Base-by-base conservation (phyloP, 2,797 vertebrate genomes). In the Hippopotamyrus pictus region DNA sequence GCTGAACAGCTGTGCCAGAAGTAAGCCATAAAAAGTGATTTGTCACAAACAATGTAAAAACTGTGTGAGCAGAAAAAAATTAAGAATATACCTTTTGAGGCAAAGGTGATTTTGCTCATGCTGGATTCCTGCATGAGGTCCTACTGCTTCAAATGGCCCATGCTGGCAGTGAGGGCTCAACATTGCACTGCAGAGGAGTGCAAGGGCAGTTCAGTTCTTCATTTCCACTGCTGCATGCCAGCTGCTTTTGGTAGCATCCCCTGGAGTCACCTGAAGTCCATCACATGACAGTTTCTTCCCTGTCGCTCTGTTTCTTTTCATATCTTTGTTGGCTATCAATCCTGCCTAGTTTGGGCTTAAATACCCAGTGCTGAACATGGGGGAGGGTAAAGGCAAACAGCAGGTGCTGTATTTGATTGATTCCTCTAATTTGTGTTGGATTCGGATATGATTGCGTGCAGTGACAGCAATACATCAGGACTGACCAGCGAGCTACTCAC, bases 351-450 rank as follows among this genome's bases (percentile, higher is more conserved):
- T 82, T 69, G 76, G 53, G 89, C 79, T 90, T 85, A 87, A 90
- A 62, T 48, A 50, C 88, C 5, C 14, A 83, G 57, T 46, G 2
- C 57, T 73, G 48, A 19, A 65, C 25, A 57, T 25, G 82, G 57
- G 25, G 50, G 76, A 87, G 46, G 82, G 51, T 82, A 89, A 62
- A 48, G 87, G 90, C 88, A 85, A 88, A 83, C 89, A 89, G 88
- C 89, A 90, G 91, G 90, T 90, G 90, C 89, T 89, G 89, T 82
- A 57, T 92, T 88, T 91, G 89, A 91, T 91, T 62, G 90, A 92
- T 92, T 88, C 83, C 88, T 87, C 33, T 91, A 85, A 92, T 91
- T 89, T 89, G 82, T 89, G 83, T 91, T 90, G 88, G 82, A 89
- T 92, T 88, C 89, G 54, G 89, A 69, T 89, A 88, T 90, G 90